Evolutionary conservation across 2,797 vertebrate genomes (phyloP), one percentile per base, ranked within the genome.

Genomic region (Coilia nasus): DNA sequence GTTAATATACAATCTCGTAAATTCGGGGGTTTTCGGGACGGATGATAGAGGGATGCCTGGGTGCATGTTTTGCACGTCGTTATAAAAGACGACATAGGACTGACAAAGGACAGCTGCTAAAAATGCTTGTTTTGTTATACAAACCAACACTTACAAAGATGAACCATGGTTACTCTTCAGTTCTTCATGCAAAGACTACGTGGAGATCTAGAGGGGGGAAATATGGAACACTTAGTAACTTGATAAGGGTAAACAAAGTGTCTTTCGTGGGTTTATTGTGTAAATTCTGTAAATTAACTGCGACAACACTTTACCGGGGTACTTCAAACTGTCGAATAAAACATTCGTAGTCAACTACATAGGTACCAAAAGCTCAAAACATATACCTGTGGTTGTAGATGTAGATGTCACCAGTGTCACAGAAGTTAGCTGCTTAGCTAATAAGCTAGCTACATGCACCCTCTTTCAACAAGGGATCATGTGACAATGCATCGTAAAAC

Each of bases 131-230:
- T 41, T 41, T 41, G 35, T 41, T 21, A 59, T n/a, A 59, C n/a
- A n/a, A 62, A 23, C 23, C n/a, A 19, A 15, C 5, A 96, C 95
- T 95, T 90, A 96, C 96, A 93, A 82, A 96, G 88, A 90, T 95
- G 94, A 41, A 96, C 96, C 96, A 96, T 96, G 83, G 15, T 91
- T 89, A 28, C 46, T 3, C 15, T 25, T 81, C 23, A n/a, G 11
- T 54, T 75, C 54, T 9, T 83, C 62, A 81, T 44, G 85, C 88
- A 83, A 2, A 84, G 62, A 80, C 19, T 60, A 64, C 0, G 3
- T 11, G 44, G 81, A 44, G 54, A 28, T 57, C 10, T 50, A 46
- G 35, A 46, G 23, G 2, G 14, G 15, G 44, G n/a, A 64, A 82
- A 35, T 0, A 28, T 17, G 84, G 17, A 0, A 47, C 10, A 50